A percentile compares a stretch with the other conserved stretches of the same genome.
Conservation (phyloP, 2,888 invertebrate genomes). For the Tubiluchus corallicola region DNA sequence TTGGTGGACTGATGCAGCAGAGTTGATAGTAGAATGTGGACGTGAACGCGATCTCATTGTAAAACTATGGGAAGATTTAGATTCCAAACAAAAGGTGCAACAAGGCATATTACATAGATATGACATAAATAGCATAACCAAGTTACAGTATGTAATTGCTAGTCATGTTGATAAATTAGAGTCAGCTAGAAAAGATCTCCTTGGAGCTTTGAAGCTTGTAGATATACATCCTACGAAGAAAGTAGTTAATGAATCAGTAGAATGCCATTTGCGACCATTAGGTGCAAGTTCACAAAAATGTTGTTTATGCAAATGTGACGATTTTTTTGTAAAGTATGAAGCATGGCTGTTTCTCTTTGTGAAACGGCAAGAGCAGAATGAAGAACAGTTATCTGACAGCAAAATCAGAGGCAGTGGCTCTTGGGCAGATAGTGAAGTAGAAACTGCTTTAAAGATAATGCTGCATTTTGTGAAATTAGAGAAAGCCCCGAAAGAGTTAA, state of each 20-base stretch:
- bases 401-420: constrained; percentile 41
- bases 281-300: too few relatives aligned
- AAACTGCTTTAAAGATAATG: constrained; percentile 37
- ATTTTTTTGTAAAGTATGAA: constrained; percentile 29
- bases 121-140: too few relatives aligned
- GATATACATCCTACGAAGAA: constrained; percentile 19
- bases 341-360: constrained; percentile 36
- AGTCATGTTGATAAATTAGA: constrained; percentile 26
- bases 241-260: constrained; percentile 34
- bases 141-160: constrained; percentile 26
- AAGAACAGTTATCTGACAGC: too few relatives aligned
- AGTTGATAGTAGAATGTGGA: constrained; percentile 15
- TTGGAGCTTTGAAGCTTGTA: constrained; percentile 23
- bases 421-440: constrained; percentile 42
- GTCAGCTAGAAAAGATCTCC: constrained; percentile 22
- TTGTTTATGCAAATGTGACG: constrained; percentile 28
- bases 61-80: constrained; percentile 21
- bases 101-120: too few relatives aligned
- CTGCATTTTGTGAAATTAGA: background rate
- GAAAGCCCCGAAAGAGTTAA: constrained; percentile 29
- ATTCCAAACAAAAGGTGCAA: too few relatives aligned
- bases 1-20: constrained; percentile 26
- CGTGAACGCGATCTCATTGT: constrained; percentile 19
- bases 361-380: too few relatives aligned
- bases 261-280: constrained; percentile 38